Conservation (phyloP, 2,888 invertebrate genomes). For the Branchipolynoe longqiensis region DNA sequence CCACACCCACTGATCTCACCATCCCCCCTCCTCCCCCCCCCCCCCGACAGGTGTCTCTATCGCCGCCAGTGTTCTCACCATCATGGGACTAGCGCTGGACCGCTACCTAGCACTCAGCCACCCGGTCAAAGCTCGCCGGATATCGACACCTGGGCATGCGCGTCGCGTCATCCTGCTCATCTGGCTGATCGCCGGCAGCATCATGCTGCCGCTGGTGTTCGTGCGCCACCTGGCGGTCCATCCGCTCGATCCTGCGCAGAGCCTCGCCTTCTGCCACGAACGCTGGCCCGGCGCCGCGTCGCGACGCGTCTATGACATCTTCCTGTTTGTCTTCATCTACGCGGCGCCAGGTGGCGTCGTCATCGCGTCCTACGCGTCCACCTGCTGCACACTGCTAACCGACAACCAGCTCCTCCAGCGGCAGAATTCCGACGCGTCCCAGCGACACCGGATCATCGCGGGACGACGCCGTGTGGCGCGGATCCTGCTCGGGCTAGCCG, state of each 20-base stretch:
- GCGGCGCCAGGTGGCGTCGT: constrained; percentile 86
- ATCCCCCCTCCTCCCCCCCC: not conserved
- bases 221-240: constrained; percentile 82
- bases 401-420: constrained; percentile 72
- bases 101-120: constrained; percentile 87
- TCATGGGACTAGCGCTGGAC: constrained; percentile 91
- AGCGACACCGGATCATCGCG: constrained; percentile 57
- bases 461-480: constrained; percentile 87
- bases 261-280: constrained; percentile 66
- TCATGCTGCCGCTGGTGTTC: constrained; percentile 60
- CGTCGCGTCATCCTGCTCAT: constrained; percentile 84
- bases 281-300: constrained; percentile 70
- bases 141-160: constrained; percentile 87
- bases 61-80: constrained; percentile 90
- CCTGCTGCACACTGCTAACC: constrained; percentile 83
- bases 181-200: constrained; percentile 55
- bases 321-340: constrained; percentile 89
- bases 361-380: constrained; percentile 78
- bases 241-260: constrained; percentile 86
- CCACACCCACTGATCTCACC: too few species aligned
- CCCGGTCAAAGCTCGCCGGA: constrained; percentile 87
- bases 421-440: constrained; percentile 71
- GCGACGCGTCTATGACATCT: constrained; percentile 85
- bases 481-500: constrained; percentile 88
- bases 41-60: constrained; percentile 84